A percentile compares a stretch with the other conserved stretches of the same genome.
Evolutionary conservation across 2,888 invertebrate genomes (phyloP).

Genomic region (Taphrorychus bicolor): DNA sequence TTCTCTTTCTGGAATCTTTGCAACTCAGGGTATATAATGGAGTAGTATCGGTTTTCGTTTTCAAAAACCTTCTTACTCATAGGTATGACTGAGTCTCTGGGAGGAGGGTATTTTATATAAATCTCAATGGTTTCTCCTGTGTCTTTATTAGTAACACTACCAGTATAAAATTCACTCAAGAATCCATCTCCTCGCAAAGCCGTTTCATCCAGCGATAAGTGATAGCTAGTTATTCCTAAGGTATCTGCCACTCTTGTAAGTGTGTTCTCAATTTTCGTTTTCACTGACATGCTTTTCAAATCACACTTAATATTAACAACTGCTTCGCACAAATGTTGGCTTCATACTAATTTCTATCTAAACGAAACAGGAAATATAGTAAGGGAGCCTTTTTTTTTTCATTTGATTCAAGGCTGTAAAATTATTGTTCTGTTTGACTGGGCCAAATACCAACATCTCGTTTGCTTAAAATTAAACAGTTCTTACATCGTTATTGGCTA

Average conservation of each 20-base stretch:
- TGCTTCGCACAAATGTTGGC: too few species aligned
- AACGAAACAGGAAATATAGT: too few species aligned
- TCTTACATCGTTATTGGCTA: too few species aligned
- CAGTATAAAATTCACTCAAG: slow-evolving; percentile 27
- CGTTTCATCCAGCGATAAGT: neutral
- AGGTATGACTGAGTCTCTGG: slow-evolving; percentile 5
- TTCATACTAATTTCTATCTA: too few species aligned
- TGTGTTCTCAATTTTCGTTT: neutral
- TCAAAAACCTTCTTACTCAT: neutral
- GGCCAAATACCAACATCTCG: too few species aligned
- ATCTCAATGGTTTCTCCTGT: slow-evolving; percentile 9
- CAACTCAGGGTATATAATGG: slow-evolving; percentile 11
- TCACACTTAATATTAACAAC: too few species aligned
- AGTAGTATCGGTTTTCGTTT: slow-evolving; percentile 21
- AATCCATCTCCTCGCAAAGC: slow-evolving; percentile 36
- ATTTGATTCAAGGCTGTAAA: too few species aligned
- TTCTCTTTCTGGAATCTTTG: slow-evolving; percentile 11
- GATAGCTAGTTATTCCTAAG: neutral
- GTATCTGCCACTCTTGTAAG: slow-evolving; percentile 1
- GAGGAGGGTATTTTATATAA: slow-evolving; percentile 33
- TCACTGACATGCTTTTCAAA: neutral
- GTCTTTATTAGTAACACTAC: slow-evolving; percentile 23
- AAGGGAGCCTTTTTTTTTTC: too few species aligned
- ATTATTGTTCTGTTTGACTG: too few species aligned
- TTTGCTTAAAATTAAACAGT: too few species aligned